Percentiles rank a stretch among this genome's conserved stretches.
Conservation (phyloP, 2,888 invertebrate genomes). For the Sphinx pinastri region DNA sequence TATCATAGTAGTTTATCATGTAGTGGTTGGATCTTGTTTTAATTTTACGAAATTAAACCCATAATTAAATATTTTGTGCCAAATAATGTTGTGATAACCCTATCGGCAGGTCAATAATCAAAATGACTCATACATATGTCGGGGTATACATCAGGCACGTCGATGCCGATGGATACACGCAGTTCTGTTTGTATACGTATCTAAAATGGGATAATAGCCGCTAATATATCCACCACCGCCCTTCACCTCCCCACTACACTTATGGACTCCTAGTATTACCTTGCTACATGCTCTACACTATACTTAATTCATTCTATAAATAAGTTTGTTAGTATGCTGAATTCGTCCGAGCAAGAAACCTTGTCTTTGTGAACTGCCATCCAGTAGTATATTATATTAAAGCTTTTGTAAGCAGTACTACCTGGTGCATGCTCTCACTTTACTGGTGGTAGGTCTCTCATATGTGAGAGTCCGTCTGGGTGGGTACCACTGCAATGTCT, state of each 20-base stretch:
- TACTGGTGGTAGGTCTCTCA: no score
- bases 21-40: no score
- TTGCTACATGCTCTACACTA: not conserved
- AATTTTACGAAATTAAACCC: not conserved
- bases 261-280: constrained; percentile 7
- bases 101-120: constrained; percentile 17
- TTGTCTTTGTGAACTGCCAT: no score
- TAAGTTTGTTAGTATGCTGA: no score
- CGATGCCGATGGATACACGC: constrained; percentile 22
- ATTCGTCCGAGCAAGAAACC: no score
- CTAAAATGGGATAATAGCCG: constrained; percentile 18
- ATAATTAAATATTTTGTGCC: not conserved
- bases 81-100: not conserved
- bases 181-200: constrained; percentile 11
- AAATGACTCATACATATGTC: constrained; percentile 22
- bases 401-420: no score
- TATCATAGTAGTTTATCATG: no score
- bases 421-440: no score
- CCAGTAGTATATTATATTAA: no score
- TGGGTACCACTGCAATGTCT: no score
- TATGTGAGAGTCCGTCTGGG: no score
- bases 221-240: not conserved
- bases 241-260: not conserved
- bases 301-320: no score
- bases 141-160: constrained; percentile 15